Conservation (phyloP, 2,888 invertebrate genomes). For the Frankliniella fusca region DNA sequence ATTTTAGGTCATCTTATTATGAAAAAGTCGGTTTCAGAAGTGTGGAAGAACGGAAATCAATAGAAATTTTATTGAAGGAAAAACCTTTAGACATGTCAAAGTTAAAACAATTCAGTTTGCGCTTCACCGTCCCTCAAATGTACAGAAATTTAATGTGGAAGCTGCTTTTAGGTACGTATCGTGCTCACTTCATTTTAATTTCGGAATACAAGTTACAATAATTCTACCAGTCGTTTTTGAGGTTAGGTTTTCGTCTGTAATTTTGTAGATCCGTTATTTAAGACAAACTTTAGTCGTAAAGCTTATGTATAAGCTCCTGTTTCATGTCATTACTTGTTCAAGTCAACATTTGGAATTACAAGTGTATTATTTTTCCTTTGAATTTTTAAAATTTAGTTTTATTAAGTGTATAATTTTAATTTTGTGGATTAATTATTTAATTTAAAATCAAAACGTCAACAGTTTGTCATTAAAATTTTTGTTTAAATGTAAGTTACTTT, state of each 20-base stretch:
- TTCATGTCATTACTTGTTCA: not conserved
- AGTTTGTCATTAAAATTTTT: too few relatives aligned
- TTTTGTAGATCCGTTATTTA: not conserved
- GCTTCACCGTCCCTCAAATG: conserved; percentile 76
- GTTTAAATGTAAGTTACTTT: too few relatives aligned
- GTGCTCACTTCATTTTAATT: too few relatives aligned
- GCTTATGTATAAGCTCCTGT: not conserved
- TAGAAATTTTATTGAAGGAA: conserved; percentile 83
- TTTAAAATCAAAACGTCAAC: not conserved
- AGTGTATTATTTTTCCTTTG: not conserved
- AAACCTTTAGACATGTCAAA: conserved; percentile 73
- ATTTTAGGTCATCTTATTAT: conserved; percentile 77
- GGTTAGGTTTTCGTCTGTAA: not conserved
- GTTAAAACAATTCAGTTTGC: conserved; percentile 76
- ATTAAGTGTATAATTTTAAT: not conserved
- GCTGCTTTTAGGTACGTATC: conserved; percentile 64
- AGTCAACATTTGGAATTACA: not conserved
- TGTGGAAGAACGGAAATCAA: conserved; percentile 84
- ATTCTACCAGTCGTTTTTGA: not conserved
- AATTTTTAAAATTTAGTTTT: not conserved
- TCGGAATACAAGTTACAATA: not conserved
- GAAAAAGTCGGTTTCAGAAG: conserved; percentile 86
- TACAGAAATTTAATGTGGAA: conserved; percentile 83
- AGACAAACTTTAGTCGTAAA: not conserved
- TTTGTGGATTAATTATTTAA: not conserved